A percentile compares a stretch with the other conserved stretches of the same genome.
Conservation (phyloP, 2,797 vertebrate genomes). For the Notamacropus eugenii region DNA sequence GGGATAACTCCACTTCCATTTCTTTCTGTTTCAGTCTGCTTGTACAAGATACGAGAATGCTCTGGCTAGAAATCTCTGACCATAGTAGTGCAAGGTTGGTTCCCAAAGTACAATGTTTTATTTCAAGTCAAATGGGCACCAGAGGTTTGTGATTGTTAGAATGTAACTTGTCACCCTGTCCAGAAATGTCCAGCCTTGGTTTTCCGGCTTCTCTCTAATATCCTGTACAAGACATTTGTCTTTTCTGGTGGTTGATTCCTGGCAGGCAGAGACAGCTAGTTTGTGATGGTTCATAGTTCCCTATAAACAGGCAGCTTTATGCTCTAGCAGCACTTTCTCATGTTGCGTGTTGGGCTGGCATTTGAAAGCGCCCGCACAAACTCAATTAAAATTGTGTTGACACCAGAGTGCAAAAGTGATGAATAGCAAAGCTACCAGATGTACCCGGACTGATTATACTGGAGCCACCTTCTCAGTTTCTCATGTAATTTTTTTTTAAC, state of each 20-base stretch:
- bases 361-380: conserved; percentile 56
- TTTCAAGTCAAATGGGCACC: conserved; percentile 35
- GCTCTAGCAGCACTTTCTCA: conserved; percentile 51
- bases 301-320: conserved; percentile 65
- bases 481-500: conserved; percentile 73
- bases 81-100: conserved; percentile 15
- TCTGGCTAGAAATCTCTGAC: conserved; percentile 46
- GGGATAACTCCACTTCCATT: background rate
- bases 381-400: conserved; percentile 58
- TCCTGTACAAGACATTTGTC: conserved; percentile 60
- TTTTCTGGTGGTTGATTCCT: conserved; percentile 64
- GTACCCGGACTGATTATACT: conserved; percentile 62
- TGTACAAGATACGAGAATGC: conserved; percentile 19
- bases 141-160: conserved; percentile 46
- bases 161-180: conserved; percentile 27
- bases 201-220: conserved; percentile 53
- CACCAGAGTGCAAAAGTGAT: conserved; percentile 49
- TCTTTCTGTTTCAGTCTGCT: background rate
- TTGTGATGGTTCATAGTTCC: conserved; percentile 56
- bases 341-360: conserved; percentile 31
- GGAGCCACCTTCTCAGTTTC: conserved; percentile 63
- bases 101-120: conserved; percentile 36
- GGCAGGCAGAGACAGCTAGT: conserved; percentile 69
- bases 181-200: conserved; percentile 35
- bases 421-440: conserved; percentile 63